Conservation (phyloP, 2,113 vertebrate genomes). For the Pseudopipra pipra region DNA sequence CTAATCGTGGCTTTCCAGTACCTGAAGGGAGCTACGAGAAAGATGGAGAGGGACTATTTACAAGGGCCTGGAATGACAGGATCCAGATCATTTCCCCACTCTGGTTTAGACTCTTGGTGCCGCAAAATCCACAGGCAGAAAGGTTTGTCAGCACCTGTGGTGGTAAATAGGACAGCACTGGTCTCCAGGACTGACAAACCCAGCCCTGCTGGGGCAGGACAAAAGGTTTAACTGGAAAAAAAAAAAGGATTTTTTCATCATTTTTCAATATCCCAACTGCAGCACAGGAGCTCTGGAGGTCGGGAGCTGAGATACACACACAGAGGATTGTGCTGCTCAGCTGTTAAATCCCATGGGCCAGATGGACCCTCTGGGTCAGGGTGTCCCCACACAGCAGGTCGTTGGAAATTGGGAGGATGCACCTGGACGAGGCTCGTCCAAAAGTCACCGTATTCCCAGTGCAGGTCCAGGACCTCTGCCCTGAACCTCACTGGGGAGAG, state of each 20-base stretch:
- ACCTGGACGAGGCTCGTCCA: not conserved
- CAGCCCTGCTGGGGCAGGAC: not conserved
- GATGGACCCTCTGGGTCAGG: not conserved
- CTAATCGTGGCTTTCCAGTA: not conserved
- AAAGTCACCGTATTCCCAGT: accelerated
- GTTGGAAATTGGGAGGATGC: not conserved
- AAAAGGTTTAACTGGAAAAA: not conserved
- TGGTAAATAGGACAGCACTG: not conserved
- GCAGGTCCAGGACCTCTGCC: not conserved
- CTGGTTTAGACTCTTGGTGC: not conserved
- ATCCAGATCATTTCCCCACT: not conserved
- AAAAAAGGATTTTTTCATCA: not conserved
- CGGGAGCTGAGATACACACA: not conserved
- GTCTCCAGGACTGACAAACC: not conserved
- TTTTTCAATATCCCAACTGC: accelerated
- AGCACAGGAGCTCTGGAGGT: not conserved
- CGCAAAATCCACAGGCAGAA: not conserved
- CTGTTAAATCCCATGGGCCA: not conserved
- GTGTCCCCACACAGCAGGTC: not conserved
- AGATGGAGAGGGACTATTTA: not conserved
- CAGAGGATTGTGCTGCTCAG: not conserved
- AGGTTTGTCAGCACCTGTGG: not conserved
- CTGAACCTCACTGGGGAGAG: not conserved
- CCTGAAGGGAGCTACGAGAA: not conserved
- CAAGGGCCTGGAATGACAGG: not conserved